Conservation (phyloP, 1,140 invertebrate genomes). For the Procambarus clarkii region DNA sequence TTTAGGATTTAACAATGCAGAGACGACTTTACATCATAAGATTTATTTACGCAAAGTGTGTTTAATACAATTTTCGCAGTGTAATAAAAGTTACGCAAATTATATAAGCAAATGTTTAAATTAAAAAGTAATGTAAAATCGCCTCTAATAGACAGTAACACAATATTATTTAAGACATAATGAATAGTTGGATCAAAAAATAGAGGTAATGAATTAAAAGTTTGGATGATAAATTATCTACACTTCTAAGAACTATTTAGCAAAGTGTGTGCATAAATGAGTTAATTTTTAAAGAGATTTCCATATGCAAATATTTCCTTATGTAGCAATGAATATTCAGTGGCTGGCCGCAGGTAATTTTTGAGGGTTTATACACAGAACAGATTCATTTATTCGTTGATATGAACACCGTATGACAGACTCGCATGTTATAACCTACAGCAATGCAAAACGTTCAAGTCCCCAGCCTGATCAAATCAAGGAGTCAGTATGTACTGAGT, state of each 20-base stretch:
- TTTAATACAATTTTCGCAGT: not conserved
- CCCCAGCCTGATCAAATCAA: no score
- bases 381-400: not conserved
- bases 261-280: constrained; percentile 42
- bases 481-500: no score
- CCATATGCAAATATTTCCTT: not conserved
- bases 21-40: constrained; percentile 6
- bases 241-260: constrained; percentile 17
- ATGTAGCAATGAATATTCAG: not conserved
- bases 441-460: no score
- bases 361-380: not conserved
- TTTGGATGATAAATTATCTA: constrained; percentile 8
- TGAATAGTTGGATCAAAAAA: not conserved
- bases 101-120: no score
- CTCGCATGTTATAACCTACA: not conserved
- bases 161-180: not conserved
- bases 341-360: not conserved
- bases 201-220: constrained; percentile 19
- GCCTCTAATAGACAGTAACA: constrained; percentile 11
- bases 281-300: constrained; percentile 8
- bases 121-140: constrained; percentile 5
- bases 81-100: no score
- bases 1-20: not conserved
- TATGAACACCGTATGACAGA: not conserved
- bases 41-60: not conserved